These are phyloP conservation scores for Calonectris borealis DNA, from an alignment of 2,113 vertebrate species.

Conservation along the genomic window DNA sequence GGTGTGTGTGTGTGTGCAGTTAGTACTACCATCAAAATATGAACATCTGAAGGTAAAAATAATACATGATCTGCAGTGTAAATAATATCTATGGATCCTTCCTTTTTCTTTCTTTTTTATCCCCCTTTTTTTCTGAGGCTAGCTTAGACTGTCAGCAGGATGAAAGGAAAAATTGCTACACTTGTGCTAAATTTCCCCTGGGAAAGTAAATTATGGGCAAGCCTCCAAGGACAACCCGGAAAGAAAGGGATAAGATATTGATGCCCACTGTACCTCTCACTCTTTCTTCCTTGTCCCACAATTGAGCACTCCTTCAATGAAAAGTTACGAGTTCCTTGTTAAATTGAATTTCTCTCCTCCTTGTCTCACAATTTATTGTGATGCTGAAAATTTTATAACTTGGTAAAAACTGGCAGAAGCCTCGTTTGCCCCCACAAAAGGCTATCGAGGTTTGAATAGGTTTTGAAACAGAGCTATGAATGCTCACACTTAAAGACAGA, in stretches of 20 bases:
- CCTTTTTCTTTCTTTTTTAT: neutral
- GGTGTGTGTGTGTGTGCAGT: neutral
- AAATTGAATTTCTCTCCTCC: constrained; percentile 70
- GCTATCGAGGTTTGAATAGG: constrained; percentile 46
- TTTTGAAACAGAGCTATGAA: constrained; percentile 39
- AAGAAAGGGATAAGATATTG: constrained; percentile 67
- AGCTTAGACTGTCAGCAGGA: constrained; percentile 60
- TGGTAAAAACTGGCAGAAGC: constrained; percentile 59
- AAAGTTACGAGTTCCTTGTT: constrained; percentile 68
- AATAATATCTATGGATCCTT: constrained; percentile 54
- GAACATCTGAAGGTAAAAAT: constrained; percentile 61
- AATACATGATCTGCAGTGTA: constrained; percentile 59
- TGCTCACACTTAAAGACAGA: constrained; percentile 28
- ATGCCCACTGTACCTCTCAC: constrained; percentile 56
- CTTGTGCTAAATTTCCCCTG: constrained; percentile 73
- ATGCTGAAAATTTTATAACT: constrained; percentile 71
- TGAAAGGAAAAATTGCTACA: constrained; percentile 73
- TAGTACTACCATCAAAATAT: constrained; percentile 52
- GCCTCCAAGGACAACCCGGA: constrained; percentile 65
- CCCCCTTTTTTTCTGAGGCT: neutral
- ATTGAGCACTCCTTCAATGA: constrained; percentile 65
- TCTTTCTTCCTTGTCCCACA: constrained; percentile 59
- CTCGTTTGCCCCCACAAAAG: constrained; percentile 65
- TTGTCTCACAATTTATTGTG: constrained; percentile 69
- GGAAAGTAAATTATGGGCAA: constrained; percentile 71